Base-by-base conservation (phyloP, 2,113 vertebrate species). In the Ageneiosus marmoratus region DNA sequence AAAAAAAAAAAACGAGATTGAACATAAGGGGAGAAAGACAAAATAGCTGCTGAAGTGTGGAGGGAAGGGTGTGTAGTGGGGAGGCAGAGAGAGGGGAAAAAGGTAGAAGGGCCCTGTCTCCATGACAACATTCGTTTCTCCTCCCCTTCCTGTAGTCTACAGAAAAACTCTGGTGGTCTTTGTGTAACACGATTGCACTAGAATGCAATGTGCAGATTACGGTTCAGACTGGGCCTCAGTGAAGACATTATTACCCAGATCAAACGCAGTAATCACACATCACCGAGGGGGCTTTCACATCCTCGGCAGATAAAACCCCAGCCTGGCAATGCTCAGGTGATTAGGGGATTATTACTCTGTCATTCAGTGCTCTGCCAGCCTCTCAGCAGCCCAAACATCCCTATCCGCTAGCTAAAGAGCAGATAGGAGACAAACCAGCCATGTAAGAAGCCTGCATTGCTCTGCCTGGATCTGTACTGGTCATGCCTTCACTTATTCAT, bases 241-340 rank as follows among this genome's bases (percentile, higher is more conserved):
- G 90, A 93, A 93, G 92, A 93, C 92, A 91, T 93, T 94, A 94
- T 94, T 93, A 94, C 91, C 92, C 93, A 93, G 92, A 94, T 93
- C 93, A 94, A 93, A 94, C 90, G 91, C 92, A 92, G 91, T 93
- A 93, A 94, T 93, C 92, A 92, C 92, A 88, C 87, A 88, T 91
- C 91, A 92, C 92, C 77, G 20, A 88, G 87, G 91, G 92, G 90
- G 92, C 92, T 92, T 93, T 92, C 87, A 91, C 91, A 93, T 91
- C 91, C 88, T 91, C 86, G 77, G 88, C 90, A 92, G 91, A 93
- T 92, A 93, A 92, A 93, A 91, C 91, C 89, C 82, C 89, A 87
- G 87, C 87, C 92, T 93, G 90, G 89, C 92, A 93, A 93, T 88
- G 82, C 91, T 93, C 93, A 92, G 92, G 93, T 94, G 93, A 93